Conservation (phyloP, 2,797 vertebrate species). For the Balearica regulorum region DNA sequence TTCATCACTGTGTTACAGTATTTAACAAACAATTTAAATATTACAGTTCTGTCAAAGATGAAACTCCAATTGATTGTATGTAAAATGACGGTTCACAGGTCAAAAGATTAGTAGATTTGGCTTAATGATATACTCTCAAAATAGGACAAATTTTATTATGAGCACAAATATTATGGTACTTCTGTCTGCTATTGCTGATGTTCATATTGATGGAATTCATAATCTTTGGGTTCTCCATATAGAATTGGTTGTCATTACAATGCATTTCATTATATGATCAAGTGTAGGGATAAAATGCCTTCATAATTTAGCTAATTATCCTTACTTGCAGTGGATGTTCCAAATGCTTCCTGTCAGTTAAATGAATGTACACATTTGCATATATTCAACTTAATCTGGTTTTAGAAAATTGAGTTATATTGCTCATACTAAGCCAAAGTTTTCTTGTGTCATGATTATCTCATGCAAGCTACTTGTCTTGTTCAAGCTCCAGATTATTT, state of each 20-base stretch:
- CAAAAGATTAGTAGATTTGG: not conserved
- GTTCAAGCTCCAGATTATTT: not conserved
- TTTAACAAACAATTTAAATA: not conserved
- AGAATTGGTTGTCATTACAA: not conserved
- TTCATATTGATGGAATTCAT: not conserved
- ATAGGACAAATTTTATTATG: not conserved
- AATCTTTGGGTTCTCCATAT: not conserved
- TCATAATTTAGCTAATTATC: not conserved
- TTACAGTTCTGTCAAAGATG: not conserved
- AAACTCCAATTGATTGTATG: not conserved
- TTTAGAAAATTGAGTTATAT: not conserved
- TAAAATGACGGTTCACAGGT: not conserved
- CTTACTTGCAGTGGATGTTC: not conserved
- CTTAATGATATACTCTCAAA: not conserved
- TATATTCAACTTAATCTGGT: not conserved
- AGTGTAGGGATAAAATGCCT: not conserved
- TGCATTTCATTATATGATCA: not conserved
- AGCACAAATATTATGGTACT: not conserved
- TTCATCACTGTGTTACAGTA: not conserved
- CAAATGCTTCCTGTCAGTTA: not conserved
- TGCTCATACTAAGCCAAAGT: not conserved
- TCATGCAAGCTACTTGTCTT: not conserved
- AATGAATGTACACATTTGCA: not conserved
- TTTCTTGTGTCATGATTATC: not conserved
- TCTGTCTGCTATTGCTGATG: not conserved